A percentile compares a stretch with the other conserved stretches of the same genome.
phyloP scores from a whole-genome alignment of 2,888 invertebrate genomes.

The Cantharis lateralis region DNA sequence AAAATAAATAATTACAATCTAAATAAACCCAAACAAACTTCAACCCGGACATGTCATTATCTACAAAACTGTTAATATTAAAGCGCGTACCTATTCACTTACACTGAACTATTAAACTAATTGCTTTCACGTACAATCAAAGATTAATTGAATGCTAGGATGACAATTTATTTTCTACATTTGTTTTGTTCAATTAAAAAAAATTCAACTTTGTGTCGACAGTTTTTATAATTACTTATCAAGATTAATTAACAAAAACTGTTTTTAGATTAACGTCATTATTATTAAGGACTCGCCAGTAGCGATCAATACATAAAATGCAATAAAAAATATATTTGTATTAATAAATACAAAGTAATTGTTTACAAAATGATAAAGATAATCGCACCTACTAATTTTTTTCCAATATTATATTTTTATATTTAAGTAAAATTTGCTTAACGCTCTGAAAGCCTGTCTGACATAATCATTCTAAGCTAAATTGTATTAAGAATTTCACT shows the following conservation, averaged over 20 bases:
- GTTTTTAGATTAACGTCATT: not conserved
- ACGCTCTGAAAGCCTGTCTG: not conserved
- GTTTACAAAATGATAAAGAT: not conserved
- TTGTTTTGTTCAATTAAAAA: conserved; percentile 6
- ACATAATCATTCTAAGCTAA: not conserved
- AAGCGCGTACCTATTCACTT: not conserved
- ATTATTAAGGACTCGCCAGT: not conserved
- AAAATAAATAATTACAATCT: not conserved
- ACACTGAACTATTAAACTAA: conserved; percentile 12
- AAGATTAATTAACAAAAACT: not conserved
- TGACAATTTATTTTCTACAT: conserved; percentile 5
- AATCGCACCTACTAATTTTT: not conserved
- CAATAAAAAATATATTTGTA: not conserved
- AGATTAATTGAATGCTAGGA: conserved; percentile 11
- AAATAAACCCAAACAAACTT: not conserved
- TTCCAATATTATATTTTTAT: not conserved
- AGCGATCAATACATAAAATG: not conserved
- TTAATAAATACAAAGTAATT: not conserved
- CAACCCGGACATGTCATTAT: not conserved
- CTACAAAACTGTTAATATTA: not conserved
- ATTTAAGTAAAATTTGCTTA: not conserved
- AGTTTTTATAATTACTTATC: not conserved
- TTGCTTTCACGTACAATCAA: conserved; percentile 11
- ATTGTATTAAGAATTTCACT: not conserved
- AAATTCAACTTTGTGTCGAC: not conserved